These are phyloP conservation scores for Syngnathus floridae DNA, from an alignment of 2,113 vertebrate species.

Conservation along the genomic window DNA sequence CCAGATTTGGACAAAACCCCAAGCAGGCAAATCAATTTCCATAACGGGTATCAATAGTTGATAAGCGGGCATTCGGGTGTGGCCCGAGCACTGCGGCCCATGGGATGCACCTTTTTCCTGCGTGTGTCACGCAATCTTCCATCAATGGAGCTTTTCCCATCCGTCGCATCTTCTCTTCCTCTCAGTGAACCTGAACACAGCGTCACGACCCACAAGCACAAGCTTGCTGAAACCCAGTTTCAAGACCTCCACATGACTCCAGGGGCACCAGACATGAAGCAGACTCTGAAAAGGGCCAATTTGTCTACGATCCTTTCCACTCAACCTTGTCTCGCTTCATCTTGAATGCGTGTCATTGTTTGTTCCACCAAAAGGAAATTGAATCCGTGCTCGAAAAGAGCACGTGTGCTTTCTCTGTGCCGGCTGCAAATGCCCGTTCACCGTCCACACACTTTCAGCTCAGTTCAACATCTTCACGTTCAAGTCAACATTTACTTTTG, in stretches of 20 bases:
- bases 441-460: constrained; percentile 2
- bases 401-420: constrained; percentile 7
- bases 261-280: constrained; percentile 34
- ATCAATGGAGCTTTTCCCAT: constrained; percentile 46
- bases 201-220: constrained; percentile 10
- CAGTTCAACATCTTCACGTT: neutral
- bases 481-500: neutral
- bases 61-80: neutral
- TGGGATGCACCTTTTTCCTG: constrained; percentile 66
- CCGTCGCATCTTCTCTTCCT: constrained; percentile 37
- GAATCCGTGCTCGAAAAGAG: constrained; percentile 30
- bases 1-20: too few species aligned
- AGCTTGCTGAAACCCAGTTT: constrained; percentile 20
- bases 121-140: constrained; percentile 48
- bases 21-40: too few species aligned
- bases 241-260: constrained; percentile 37
- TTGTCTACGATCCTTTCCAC: constrained; percentile 20
- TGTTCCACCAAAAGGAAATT: constrained; percentile 33
- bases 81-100: constrained; percentile 15
- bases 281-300: constrained; percentile 23
- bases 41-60: too few species aligned
- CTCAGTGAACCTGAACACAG: constrained; percentile 36
- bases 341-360: constrained; percentile 12
- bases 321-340: constrained; percentile 21
- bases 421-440: neutral